These are phyloP conservation scores for Strigamia maritima DNA, from an alignment of 2,888 invertebrate species.

Conservation along the genomic window DNA sequence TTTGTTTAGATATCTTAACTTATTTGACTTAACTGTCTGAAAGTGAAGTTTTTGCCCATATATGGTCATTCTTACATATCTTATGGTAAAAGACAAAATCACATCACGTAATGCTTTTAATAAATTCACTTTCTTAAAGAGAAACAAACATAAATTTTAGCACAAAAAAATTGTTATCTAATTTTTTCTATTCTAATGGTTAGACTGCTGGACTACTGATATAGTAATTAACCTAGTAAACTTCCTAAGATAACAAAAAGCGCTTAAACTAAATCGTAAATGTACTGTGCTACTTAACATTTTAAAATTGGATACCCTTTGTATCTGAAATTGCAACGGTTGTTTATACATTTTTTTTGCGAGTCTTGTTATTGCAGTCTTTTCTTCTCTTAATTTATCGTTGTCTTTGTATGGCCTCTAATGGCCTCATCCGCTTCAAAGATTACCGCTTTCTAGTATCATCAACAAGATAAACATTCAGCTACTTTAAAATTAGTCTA, in stretches of 20 bases:
- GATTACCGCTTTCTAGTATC: constrained; percentile 24
- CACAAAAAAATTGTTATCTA: too few relatives aligned
- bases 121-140: too few relatives aligned
- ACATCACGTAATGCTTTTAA: too few relatives aligned
- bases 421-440: constrained; percentile 21
- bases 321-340: not conserved
- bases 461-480: not conserved
- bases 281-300: not conserved
- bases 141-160: too few relatives aligned
- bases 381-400: not conserved
- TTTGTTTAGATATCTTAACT: too few relatives aligned
- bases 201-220: too few relatives aligned
- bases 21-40: too few relatives aligned
- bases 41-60: too few relatives aligned
- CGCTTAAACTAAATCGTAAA: not conserved
- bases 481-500: not conserved
- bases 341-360: not conserved
- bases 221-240: not conserved
- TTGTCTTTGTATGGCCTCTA: not conserved
- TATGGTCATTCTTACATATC: too few relatives aligned
- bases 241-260: not conserved
- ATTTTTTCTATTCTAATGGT: too few relatives aligned
- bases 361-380: not conserved
- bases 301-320: not conserved
- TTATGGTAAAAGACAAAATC: too few relatives aligned